phyloP scores from a whole-genome alignment of 2,888 invertebrate genomes.

The Amblyteles armatorius region DNA sequence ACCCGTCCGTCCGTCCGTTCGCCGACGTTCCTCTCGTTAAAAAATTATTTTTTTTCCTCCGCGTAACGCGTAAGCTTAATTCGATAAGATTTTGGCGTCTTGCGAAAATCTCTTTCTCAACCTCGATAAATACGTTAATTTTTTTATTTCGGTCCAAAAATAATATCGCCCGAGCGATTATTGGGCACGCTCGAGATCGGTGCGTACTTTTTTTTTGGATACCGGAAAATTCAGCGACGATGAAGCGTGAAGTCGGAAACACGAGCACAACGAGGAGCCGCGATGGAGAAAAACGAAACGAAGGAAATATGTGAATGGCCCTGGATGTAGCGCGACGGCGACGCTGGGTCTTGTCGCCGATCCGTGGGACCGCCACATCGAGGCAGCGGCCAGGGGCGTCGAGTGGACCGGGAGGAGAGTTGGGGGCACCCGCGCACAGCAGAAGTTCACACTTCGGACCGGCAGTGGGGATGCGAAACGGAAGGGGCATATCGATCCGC shows the following conservation, averaged over 20 bases:
- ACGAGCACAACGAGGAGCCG: not conserved
- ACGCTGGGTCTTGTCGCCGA: constrained; percentile 15
- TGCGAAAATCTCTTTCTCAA: too few relatives aligned
- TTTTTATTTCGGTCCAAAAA: too few relatives aligned
- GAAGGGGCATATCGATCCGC: not conserved
- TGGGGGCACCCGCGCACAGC: constrained; percentile 9
- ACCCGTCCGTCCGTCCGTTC: too few relatives aligned
- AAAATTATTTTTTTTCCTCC: too few relatives aligned
- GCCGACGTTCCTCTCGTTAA: too few relatives aligned
- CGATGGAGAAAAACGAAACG: constrained; percentile 26
- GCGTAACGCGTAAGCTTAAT: too few relatives aligned
- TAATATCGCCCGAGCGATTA: too few relatives aligned
- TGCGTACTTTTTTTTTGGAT: not conserved
- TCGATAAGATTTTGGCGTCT: too few relatives aligned
- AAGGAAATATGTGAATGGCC: constrained; percentile 44
- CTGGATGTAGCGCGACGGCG: constrained; percentile 46
- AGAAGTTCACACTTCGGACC: not conserved
- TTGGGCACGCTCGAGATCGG: not conserved
- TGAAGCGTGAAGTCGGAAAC: not conserved
- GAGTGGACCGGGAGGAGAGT: constrained; percentile 35
- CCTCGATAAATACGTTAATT: too few relatives aligned
- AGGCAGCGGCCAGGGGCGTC: constrained; percentile 51
- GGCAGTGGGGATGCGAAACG: constrained; percentile 8
- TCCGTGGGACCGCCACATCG: constrained; percentile 51
- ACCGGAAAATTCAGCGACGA: not conserved